A percentile compares a stretch with the other conserved stretches of the same genome.
Conservation (phyloP, 2,113 vertebrate genomes). For the Ramphastos sulfuratus region DNA sequence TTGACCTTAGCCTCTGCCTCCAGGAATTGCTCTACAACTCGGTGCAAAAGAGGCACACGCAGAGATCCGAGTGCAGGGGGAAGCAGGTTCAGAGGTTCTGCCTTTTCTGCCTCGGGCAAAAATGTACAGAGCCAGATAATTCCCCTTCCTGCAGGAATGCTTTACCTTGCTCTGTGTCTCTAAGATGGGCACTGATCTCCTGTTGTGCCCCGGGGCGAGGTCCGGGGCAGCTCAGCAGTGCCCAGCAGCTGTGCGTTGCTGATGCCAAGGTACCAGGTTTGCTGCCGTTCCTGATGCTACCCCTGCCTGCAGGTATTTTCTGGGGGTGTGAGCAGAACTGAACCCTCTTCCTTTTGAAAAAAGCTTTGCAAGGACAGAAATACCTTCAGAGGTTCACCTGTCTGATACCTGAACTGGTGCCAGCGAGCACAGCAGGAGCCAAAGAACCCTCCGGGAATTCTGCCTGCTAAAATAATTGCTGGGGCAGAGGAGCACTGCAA, state of each 20-base stretch:
- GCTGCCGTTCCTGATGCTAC: not conserved
- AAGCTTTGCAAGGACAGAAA: not conserved
- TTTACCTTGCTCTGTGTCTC: not conserved
- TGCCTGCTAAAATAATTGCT: conserved; percentile 43
- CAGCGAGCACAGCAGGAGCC: conserved; percentile 8
- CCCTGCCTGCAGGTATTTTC: not conserved
- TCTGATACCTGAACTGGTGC: not conserved
- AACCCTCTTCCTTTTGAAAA: not conserved
- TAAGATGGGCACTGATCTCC: fast-evolving
- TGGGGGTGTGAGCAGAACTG: not conserved
- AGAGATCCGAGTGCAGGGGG: fast-evolving
- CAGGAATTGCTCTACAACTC: not conserved
- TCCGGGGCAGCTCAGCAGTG: not conserved
- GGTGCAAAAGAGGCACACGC: fast-evolving
- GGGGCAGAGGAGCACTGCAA: conserved; percentile 46
- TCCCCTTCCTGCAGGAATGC: not conserved
- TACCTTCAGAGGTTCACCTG: not conserved
- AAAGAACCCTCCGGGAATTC: conserved; percentile 46
- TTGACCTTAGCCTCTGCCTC: not conserved
- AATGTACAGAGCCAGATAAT: fast-evolving
- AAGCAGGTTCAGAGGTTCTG: not conserved
- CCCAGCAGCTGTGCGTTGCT: not conserved
- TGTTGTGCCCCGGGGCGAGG: fast-evolving
- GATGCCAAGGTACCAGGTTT: not conserved
- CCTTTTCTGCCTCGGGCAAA: not conserved